A percentile compares a stretch with the other conserved stretches of the same genome.
These are phyloP conservation scores for Tortricodes alternella DNA, from an alignment of 2,888 invertebrate genomes.

Conservation along the genomic window DNA sequence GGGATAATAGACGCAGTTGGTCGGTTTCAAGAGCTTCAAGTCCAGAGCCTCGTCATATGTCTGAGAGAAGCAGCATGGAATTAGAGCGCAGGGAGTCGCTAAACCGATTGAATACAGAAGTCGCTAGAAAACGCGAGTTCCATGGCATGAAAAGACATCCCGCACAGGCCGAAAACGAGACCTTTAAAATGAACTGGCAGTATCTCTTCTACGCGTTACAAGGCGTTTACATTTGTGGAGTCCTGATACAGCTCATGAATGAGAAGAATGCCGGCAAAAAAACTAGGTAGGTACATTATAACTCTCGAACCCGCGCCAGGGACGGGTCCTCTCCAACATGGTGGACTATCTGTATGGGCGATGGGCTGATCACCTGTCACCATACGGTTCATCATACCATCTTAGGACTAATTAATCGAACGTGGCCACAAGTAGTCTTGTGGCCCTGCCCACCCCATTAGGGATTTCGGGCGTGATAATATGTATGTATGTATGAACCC, in stretches of 20 bases:
- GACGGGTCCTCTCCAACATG: no score
- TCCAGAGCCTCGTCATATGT: constrained; percentile 9
- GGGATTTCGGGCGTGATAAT: no score
- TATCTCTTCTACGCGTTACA: constrained; percentile 64
- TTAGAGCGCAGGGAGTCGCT: constrained; percentile 32
- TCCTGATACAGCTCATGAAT: constrained; percentile 52
- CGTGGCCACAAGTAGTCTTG: no score
- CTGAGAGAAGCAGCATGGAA: constrained; percentile 17
- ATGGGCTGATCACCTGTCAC: no score
- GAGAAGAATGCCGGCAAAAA: constrained; percentile 41
- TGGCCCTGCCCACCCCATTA: no score
- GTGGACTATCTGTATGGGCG: no score
- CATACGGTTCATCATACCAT: no score
- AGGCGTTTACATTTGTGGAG: constrained; percentile 58
- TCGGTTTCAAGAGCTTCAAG: constrained; percentile 1
- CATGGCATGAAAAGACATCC: constrained; percentile 27
- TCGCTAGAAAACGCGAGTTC: constrained; percentile 32
- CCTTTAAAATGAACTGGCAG: constrained; percentile 50
- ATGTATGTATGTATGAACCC: no score
- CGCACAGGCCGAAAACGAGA: constrained; percentile 32
- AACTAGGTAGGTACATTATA: constrained; percentile 7
- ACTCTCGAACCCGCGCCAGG: not conserved
- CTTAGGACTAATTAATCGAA: no score
- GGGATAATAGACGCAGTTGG: not conserved
- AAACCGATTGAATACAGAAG: constrained; percentile 32